Evolutionary conservation across 2,888 invertebrate genomes (phyloP).

Genomic region (Anaspis maculata): DNA sequence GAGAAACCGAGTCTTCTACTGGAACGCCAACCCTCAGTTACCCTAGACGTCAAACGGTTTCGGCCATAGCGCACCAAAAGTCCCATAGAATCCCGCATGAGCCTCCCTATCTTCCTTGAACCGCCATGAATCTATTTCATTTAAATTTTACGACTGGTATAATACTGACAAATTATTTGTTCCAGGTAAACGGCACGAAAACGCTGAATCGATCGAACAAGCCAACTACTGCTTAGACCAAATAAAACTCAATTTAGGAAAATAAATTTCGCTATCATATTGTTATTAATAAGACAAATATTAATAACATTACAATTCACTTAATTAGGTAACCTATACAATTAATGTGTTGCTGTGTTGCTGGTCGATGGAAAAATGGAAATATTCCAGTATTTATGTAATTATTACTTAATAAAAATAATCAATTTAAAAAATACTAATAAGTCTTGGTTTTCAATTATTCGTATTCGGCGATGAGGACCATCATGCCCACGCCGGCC

Average conservation of each 20-base stretch:
- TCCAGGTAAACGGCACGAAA: conserved; percentile 55
- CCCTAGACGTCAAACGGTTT: too few relatives aligned
- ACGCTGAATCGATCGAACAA: conserved; percentile 61
- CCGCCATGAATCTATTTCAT: too few relatives aligned
- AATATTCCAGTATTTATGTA: too few relatives aligned
- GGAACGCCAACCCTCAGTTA: too few relatives aligned
- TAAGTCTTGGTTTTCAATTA: conserved; percentile 31
- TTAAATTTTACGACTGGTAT: not conserved
- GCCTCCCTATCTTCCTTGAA: too few relatives aligned
- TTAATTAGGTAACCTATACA: too few relatives aligned
- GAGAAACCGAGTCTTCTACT: too few relatives aligned
- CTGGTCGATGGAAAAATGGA: too few relatives aligned
- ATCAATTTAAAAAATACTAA: too few relatives aligned
- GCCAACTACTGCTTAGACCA: conserved; percentile 71
- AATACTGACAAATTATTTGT: conserved; percentile 8
- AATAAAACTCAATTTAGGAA: conserved; percentile 46
- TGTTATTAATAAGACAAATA: not conserved
- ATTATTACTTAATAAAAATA: conserved; percentile 1
- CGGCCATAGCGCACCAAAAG: too few relatives aligned
- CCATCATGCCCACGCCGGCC: conserved; percentile 92
- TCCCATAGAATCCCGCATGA: too few relatives aligned
- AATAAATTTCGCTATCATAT: conserved; percentile 15
- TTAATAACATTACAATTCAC: not conserved
- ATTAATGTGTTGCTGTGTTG: too few relatives aligned
- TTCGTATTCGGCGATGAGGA: conserved; percentile 78